phyloP scores from a whole-genome alignment of 2,888 invertebrate species.

The Pristionchus arcanus region DNA sequence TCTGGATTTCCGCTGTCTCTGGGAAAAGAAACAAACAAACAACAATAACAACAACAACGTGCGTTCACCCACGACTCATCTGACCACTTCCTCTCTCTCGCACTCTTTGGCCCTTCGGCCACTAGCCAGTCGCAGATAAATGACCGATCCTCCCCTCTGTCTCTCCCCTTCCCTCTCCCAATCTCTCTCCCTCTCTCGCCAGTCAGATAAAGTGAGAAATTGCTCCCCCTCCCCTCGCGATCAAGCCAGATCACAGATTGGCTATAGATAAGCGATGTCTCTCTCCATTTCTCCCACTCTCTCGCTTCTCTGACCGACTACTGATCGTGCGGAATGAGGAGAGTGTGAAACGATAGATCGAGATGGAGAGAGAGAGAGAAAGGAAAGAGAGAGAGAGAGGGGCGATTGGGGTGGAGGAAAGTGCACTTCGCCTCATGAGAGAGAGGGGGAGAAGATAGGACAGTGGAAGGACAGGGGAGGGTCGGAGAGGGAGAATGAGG shows the following conservation, averaged over 20 bases:
- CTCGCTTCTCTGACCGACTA: no score
- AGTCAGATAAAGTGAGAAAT: background rate
- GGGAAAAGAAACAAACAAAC: background rate
- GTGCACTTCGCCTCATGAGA: background rate
- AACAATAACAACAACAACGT: background rate
- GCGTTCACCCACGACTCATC: background rate
- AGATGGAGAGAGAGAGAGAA: slow-evolving; percentile 27
- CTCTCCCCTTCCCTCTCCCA: no score
- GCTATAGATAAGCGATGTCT: slow-evolving; percentile 7
- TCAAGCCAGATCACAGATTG: slow-evolving; percentile 12
- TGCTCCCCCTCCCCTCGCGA: background rate
- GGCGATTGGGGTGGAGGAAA: background rate
- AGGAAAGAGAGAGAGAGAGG: background rate
- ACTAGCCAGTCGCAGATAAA: background rate
- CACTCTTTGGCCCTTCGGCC: background rate
- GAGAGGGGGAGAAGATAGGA: slow-evolving; percentile 21
- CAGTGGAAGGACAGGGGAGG: slow-evolving; percentile 42
- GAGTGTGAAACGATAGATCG: slow-evolving; percentile 13
- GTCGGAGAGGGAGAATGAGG: slow-evolving; percentile 17
- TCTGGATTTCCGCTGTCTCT: no score
- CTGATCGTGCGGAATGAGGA: background rate
- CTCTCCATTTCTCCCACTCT: no score
- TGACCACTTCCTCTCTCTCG: background rate
- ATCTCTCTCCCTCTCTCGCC: background rate
- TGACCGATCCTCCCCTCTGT: background rate